These are phyloP conservation scores for Dioctria linearis DNA, from an alignment of 2,888 invertebrate species.

Conservation along the genomic window DNA sequence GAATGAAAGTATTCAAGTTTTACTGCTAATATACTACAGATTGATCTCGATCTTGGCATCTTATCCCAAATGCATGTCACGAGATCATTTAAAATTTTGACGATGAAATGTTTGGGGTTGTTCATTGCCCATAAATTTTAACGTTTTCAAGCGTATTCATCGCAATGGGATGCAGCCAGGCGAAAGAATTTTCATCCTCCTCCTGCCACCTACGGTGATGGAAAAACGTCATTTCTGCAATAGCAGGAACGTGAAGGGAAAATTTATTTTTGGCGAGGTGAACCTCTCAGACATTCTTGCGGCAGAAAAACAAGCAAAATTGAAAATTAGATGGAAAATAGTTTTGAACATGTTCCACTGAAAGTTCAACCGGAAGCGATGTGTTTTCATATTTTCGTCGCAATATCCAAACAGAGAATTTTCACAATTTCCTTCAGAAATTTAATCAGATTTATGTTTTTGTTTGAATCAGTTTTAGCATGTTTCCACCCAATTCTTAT, in stretches of 20 bases:
- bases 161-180: background rate
- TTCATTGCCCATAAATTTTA: background rate
- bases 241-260: conserved; percentile 15
- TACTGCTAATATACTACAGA: background rate
- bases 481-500: too few species aligned
- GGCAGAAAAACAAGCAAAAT: conserved; percentile 5
- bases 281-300: conserved; percentile 1
- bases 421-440: background rate
- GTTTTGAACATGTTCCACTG: conserved; percentile 16
- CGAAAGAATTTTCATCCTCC: background rate
- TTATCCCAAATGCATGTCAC: conserved; percentile 35
- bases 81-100: conserved; percentile 30
- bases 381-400: conserved; percentile 3
- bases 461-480: too few species aligned
- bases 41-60: conserved; percentile 20
- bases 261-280: conserved; percentile 27
- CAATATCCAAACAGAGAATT: background rate
- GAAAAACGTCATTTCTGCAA: background rate
- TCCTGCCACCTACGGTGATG: background rate
- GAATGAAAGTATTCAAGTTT: background rate
- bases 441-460: too few species aligned
- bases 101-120: conserved; percentile 21
- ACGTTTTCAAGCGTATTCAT: background rate
- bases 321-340: conserved; percentile 10
- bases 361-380: conserved; percentile 35